Evolutionary conservation across 1,140 invertebrate species (phyloP), one percentile per base, ranked within the genome.

Genomic region (Mya arenaria): DNA sequence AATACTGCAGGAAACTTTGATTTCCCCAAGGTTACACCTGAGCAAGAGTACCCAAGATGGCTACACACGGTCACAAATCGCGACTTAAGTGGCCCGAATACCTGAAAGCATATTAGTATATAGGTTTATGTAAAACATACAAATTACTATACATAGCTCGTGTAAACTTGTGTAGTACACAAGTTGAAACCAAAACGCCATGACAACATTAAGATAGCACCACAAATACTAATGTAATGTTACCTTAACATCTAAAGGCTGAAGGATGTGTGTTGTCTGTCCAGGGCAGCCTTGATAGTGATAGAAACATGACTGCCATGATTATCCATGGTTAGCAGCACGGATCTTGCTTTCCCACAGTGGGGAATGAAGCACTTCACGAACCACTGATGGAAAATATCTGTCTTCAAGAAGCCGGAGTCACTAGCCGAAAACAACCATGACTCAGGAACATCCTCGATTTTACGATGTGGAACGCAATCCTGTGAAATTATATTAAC

Each of bases 271-370:
- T 37, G 41, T 71, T 48, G 75, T 72, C 52, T 85, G 73, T n/a
- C 65, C 65, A 28, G 83, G 83, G 10, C 72, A 62, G 8, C 71
- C 39, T 0, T 75, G 72, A 72, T 69, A 62, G 87, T 82, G 75
- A 90, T 66, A 36, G 28, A 52, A 4, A 90, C 62, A 83, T 93
- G 92, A 30, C 79, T 87, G n/a, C 85, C 84, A 83, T 93, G 92
- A 85, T 93, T 85, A 52, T 77, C 79, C 17, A 85, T 17, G 30
- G 77, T 3, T 30, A 85, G 44, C n/a, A 84, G 19, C 6, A 62
- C 68, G 56, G 78, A 78, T 19, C 55, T 28, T 23, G 1, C 66
- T 44, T 34, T 60, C 8, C 48, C 48, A 19, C 71, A 74, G 55
- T 74, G n/a, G 13, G 52, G 48, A 13, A 74, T 34, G n/a, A 58